Percentiles rank a stretch among this genome's conserved stretches.
phyloP scores from a whole-genome alignment of 2,113 vertebrate species.

The Ochotona princeps region DNA sequence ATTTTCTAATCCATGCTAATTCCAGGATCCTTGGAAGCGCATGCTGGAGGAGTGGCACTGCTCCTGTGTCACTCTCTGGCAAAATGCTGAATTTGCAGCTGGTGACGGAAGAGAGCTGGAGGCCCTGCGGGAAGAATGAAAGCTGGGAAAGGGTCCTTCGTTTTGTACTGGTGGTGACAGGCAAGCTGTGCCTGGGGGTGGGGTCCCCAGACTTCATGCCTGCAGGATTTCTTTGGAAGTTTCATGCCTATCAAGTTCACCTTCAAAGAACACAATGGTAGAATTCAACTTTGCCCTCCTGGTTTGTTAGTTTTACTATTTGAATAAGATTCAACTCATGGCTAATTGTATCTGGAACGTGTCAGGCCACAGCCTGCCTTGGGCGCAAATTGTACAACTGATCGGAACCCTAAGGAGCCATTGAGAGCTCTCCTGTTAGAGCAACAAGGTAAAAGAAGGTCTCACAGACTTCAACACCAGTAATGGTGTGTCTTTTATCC shows the following conservation, averaged over 20 bases:
- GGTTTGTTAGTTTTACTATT: slow-evolving; percentile 24
- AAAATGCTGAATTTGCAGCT: not conserved
- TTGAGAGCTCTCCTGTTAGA: not conserved
- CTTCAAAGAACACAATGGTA: slow-evolving; percentile 42
- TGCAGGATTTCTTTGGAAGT: slow-evolving; percentile 32
- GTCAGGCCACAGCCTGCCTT: slow-evolving; percentile 1
- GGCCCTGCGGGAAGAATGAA: not conserved
- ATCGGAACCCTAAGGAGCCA: not conserved
- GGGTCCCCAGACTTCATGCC: not conserved
- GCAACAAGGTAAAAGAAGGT: not conserved
- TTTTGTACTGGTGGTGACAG: not conserved
- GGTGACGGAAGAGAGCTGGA: not conserved
- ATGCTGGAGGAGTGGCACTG: not conserved
- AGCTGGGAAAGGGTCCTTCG: not conserved
- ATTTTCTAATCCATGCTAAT: slow-evolving; percentile 48
- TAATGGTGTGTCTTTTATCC: not conserved
- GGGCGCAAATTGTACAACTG: slow-evolving; percentile 27
- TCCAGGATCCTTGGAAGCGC: not conserved
- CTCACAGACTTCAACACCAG: not conserved
- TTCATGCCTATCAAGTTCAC: slow-evolving; percentile 36
- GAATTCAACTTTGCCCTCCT: not conserved
- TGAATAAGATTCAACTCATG: slow-evolving; percentile 42
- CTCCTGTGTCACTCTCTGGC: not conserved
- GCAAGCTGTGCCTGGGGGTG: not conserved
- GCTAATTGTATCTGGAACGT: slow-evolving; percentile 33